phyloP scores from a whole-genome alignment of 2,888 invertebrate species.

The Calliphora vomitoria region DNA sequence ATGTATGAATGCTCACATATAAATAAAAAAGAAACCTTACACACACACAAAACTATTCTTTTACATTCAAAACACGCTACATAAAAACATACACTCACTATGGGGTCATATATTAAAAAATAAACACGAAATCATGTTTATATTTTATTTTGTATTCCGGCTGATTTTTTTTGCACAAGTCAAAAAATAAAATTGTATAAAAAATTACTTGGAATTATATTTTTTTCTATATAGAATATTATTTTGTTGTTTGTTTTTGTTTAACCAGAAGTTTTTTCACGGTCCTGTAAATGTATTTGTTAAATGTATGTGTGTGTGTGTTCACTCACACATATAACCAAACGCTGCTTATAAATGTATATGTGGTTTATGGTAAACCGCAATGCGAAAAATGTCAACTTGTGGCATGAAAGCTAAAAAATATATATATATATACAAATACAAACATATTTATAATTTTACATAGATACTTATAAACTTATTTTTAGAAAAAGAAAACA shows the following conservation, averaged over 20 bases:
- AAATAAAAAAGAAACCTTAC: slow-evolving; percentile 16
- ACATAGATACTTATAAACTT: neutral
- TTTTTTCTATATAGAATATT: slow-evolving; percentile 24
- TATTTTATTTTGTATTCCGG: slow-evolving; percentile 59
- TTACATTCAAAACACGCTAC: neutral
- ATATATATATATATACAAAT: slow-evolving; percentile 25
- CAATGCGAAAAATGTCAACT: slow-evolving; percentile 84
- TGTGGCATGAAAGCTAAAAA: slow-evolving; percentile 77
- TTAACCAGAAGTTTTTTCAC: slow-evolving; percentile 25
- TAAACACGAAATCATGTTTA: slow-evolving; percentile 67
- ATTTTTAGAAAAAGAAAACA: slow-evolving; percentile 44
- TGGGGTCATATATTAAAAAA: slow-evolving; percentile 68
- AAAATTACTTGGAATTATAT: slow-evolving; percentile 48
- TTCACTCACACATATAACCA: neutral
- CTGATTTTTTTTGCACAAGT: neutral
- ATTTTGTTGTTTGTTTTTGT: slow-evolving; percentile 33
- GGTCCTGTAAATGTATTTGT: slow-evolving; percentile 38
- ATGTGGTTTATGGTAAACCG: slow-evolving; percentile 83
- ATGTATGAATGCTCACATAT: slow-evolving; percentile 40
- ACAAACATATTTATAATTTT: slow-evolving; percentile 24
- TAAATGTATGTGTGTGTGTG: slow-evolving; percentile 17
- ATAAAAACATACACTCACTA: slow-evolving; percentile 11
- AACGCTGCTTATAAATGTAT: slow-evolving; percentile 58
- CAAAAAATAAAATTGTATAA: slow-evolving; percentile 41
- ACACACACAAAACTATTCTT: slow-evolving; percentile 25